These are phyloP conservation scores for Enhydra lutris DNA, from an alignment of 2,113 vertebrate species.

Conservation along the genomic window DNA sequence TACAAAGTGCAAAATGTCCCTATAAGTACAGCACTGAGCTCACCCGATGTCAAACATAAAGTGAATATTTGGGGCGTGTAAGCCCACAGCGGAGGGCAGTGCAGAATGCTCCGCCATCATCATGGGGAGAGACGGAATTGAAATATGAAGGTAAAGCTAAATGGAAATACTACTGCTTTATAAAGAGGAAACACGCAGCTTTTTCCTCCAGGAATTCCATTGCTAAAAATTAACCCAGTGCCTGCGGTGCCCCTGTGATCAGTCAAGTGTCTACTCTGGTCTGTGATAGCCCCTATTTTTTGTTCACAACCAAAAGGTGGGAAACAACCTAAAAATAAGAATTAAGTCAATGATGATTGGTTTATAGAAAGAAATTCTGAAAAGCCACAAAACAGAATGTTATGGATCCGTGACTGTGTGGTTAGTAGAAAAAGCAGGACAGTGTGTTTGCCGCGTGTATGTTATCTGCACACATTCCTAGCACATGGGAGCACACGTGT, in stretches of 20 bases:
- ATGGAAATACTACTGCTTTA: background rate
- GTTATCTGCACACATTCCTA: background rate
- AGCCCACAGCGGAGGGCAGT: background rate
- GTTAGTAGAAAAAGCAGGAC: background rate
- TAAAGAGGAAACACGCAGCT: background rate
- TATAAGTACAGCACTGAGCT: background rate
- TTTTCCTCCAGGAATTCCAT: background rate
- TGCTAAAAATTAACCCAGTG: background rate
- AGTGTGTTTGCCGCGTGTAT: background rate
- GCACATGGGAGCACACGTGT: too few species aligned
- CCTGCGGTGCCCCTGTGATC: background rate
- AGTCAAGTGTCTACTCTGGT: background rate
- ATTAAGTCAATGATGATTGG: background rate
- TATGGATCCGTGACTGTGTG: accelerated
- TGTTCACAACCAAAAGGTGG: background rate
- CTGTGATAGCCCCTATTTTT: background rate
- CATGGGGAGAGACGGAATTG: background rate
- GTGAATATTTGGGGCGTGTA: background rate
- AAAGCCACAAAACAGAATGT: background rate
- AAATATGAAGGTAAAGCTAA: background rate
- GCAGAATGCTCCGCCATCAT: background rate
- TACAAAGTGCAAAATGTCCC: background rate
- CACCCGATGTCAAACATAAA: background rate
- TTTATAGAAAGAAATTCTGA: background rate
- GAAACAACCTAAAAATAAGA: background rate